Evolutionary conservation across 1,140 invertebrate species (phyloP).

Genomic region (Neodiprion virginianus): DNA sequence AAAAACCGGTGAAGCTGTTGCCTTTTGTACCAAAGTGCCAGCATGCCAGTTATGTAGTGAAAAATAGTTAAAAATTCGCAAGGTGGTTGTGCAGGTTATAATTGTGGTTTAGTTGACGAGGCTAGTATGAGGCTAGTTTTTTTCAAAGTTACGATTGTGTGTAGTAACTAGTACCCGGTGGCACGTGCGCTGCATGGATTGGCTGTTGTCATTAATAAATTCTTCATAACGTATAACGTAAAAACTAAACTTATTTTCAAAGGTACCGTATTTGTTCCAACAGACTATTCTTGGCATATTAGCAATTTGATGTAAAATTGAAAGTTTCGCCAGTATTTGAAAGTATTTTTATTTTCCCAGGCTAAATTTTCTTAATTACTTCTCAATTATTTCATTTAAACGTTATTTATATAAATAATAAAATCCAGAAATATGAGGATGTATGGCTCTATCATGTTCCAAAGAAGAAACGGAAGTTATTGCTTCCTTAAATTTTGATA

Average conservation of each 20-base stretch:
- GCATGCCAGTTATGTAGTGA: neutral
- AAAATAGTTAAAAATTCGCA: no score
- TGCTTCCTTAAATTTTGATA: no score
- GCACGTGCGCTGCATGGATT: conserved; percentile 50
- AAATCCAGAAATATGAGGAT: no score
- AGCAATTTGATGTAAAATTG: neutral
- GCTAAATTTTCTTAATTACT: no score
- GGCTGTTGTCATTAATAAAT: conserved; percentile 35
- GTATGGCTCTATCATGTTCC: no score
- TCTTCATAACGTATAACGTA: conserved; percentile 22
- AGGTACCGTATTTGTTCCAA: conserved; percentile 15
- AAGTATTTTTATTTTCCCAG: no score
- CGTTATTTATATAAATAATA: no score
- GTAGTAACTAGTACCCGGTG: conserved; percentile 26
- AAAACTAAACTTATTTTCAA: conserved; percentile 18
- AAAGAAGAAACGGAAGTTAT: no score
- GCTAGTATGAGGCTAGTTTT: neutral
- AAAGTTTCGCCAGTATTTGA: neutral
- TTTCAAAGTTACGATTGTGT: conserved; percentile 20
- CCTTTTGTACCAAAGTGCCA: neutral
- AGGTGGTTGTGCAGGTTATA: no score
- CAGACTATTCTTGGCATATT: no score
- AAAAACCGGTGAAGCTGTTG: neutral
- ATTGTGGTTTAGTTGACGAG: neutral
- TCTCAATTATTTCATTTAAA: no score